A percentile compares a stretch with the other conserved stretches of the same genome.
phyloP scores from a whole-genome alignment of 35 echinoderm and acorn worm genomes.

The Ophioderma brevispina region DNA sequence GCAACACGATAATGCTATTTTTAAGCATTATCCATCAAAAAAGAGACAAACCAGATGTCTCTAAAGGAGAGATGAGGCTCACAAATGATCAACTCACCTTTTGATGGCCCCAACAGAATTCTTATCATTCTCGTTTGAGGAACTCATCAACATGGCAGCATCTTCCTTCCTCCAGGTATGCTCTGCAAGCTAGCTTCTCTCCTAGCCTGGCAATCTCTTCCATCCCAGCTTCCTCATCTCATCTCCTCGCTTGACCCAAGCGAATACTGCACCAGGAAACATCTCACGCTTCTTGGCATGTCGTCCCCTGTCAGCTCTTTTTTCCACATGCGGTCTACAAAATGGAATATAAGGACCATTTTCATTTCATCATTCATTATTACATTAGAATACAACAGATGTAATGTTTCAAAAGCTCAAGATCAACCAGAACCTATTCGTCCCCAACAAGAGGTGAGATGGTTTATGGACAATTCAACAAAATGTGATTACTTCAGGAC shows the following conservation, averaged over 20 bases:
- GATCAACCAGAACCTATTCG: too few relatives aligned
- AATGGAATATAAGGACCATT: too few relatives aligned
- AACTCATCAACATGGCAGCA: constrained; percentile 99
- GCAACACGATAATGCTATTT: too few relatives aligned
- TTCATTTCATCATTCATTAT: too few relatives aligned
- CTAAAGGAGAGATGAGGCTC: too few relatives aligned
- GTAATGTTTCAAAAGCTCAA: too few relatives aligned
- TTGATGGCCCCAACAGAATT: constrained; percentile 99
- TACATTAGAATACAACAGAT: too few relatives aligned
- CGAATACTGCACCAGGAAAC: constrained; percentile 99
- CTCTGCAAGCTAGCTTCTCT: constrained; percentile 90
- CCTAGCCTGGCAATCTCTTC: constrained; percentile 89
- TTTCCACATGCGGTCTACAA: constrained; percentile 94
- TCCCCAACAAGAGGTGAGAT: too few relatives aligned
- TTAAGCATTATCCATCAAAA: too few relatives aligned
- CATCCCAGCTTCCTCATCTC: constrained; percentile 97
- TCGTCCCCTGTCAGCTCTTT: constrained; percentile 88
- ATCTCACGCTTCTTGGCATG: constrained; percentile 99
- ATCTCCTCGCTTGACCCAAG: constrained; percentile 96
- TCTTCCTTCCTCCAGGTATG: constrained; percentile 93
- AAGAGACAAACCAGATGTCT: too few relatives aligned
- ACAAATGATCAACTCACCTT: constrained; percentile 75
- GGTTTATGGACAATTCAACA: too few relatives aligned
- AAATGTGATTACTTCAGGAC: too few relatives aligned
- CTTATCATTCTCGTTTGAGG: constrained; percentile 98